These are phyloP conservation scores for Thunnus albacares DNA, from an alignment of 2,797 vertebrate genomes.

Conservation along the genomic window DNA sequence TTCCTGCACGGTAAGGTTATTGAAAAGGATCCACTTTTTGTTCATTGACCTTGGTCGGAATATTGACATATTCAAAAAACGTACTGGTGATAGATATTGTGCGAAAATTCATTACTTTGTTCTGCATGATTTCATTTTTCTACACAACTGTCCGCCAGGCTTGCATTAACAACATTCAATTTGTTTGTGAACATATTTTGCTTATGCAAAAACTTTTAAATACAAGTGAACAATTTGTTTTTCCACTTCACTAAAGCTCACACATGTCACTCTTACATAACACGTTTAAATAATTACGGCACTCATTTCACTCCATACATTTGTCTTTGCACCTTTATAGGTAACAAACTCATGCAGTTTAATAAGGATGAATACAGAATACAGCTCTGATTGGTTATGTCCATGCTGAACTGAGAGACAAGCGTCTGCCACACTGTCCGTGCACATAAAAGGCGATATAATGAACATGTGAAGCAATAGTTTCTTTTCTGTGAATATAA, in stretches of 20 bases:
- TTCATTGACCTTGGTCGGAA: not conserved
- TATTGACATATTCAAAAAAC: too few species aligned
- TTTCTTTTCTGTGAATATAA: conserved; percentile 46
- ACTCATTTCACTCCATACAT: conserved; percentile 8
- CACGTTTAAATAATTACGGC: not conserved
- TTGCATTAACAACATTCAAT: not conserved
- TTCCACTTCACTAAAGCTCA: not conserved
- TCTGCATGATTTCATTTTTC: not conserved
- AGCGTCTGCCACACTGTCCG: conserved; percentile 40
- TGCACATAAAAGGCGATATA: conserved; percentile 55
- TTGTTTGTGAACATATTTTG: not conserved
- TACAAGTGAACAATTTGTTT: not conserved
- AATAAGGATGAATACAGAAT: conserved; percentile 19
- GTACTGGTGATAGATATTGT: not conserved
- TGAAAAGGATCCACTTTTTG: not conserved
- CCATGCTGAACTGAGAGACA: conserved; percentile 63
- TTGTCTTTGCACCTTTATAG: conserved; percentile 29
- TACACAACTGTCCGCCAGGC: not conserved
- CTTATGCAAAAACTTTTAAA: not conserved
- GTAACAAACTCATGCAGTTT: conserved; percentile 37
- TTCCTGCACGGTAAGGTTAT: not conserved
- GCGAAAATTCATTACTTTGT: not conserved
- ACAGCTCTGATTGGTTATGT: not conserved
- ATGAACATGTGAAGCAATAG: conserved; percentile 34
- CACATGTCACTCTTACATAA: conserved; percentile 4